Conservation (phyloP, 2,797 vertebrate genomes). For the Heterohyrax brucei region DNA sequence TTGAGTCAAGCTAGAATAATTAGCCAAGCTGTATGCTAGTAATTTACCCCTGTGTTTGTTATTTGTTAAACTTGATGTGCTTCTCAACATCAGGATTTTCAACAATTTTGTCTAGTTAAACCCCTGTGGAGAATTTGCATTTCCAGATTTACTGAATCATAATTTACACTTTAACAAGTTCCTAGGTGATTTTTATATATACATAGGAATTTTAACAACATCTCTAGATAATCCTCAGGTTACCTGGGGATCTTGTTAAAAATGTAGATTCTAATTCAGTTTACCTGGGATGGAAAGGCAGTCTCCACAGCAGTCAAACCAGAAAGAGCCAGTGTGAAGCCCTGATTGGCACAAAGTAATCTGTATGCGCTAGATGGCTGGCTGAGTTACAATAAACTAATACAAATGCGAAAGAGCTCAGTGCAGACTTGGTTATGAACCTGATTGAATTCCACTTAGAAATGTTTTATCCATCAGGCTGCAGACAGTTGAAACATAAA, state of each 20-base stretch:
- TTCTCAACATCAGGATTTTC: neutral
- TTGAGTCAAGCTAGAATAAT: conserved; percentile 71
- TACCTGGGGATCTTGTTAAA: no score
- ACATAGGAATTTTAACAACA: no score
- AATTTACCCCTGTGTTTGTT: neutral
- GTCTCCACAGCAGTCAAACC: no score
- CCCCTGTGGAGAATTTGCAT: no score
- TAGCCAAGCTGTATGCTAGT: conserved; percentile 35
- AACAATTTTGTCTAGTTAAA: no score
- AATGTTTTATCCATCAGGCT: neutral
- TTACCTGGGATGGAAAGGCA: no score
- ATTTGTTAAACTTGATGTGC: conserved; percentile 28
- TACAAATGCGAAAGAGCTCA: neutral
- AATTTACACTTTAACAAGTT: no score
- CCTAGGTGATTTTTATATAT: no score
- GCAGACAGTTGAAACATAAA: neutral
- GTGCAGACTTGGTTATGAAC: neutral
- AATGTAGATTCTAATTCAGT: no score
- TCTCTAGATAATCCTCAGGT: no score
- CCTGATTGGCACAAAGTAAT: neutral
- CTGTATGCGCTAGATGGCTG: neutral
- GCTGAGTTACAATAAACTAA: neutral
- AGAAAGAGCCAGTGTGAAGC: no score
- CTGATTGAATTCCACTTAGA: neutral
- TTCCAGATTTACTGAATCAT: no score